Evolutionary conservation across 1,140 invertebrate species (phyloP), one percentile per base, ranked within the genome.

Genomic region (Cydia strobilella): DNA sequence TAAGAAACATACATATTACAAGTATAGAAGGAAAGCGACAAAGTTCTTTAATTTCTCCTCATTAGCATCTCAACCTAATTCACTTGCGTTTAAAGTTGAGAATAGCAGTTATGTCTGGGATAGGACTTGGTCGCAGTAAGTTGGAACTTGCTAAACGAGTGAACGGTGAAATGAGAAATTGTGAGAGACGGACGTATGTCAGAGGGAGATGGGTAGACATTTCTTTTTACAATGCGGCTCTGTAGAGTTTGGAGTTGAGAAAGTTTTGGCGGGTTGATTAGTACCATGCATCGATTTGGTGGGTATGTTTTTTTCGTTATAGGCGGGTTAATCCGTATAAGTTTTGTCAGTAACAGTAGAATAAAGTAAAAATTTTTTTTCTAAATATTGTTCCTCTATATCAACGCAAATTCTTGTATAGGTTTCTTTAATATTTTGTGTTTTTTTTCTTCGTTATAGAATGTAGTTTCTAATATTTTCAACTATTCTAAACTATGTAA

Each of bases 91-190:
- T 80, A 84, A 79, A 65, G 76, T 77, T 65, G 18, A 76, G 74
- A 42, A 65, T 72, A 23, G 66, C 51, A 48, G 18, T 10, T 45
- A 54, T 48, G 48, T 72, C 69, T 72, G 23, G 69, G 72, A 69
- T 76, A 72, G 81, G 83, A 90, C 88, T 82, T 73, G 71, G 83
- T 86, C 82, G 82, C 59, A 81, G 35, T 86, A 76, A 85, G 62
- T 54, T 42, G 18, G 35, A 73, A 90, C 79, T 88, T 77, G 91
- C 87, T 93, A 91, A 92, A 90, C 91, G 88, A 90, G 91, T 91
- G 90, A 92, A 91, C 90, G 91, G 91, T 90, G 90, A 92, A 92
- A 92, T 90, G 87, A 89, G 89, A 92, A 91, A 93, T 91, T 88
- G 87, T 86, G 83, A 86, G 88, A 88, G 82, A 88, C 76, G 78